phyloP scores from a whole-genome alignment of 2,113 vertebrate species.

The Anolis carolinensis region DNA sequence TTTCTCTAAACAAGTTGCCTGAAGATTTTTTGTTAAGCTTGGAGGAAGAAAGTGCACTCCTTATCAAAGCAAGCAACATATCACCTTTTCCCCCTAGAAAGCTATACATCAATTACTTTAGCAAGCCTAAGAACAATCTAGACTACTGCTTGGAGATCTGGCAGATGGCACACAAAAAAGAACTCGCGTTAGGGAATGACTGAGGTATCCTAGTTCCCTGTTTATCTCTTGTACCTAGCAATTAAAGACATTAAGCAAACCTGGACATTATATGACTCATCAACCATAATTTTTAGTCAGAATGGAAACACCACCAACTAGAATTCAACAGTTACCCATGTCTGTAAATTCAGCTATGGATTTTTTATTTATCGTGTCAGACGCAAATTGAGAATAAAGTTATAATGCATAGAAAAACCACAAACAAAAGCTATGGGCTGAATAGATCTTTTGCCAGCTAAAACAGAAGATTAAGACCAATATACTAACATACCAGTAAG shows the following conservation, averaged over 20 bases:
- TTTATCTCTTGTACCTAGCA: background rate
- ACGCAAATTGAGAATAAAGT: no score
- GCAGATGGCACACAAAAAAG: background rate
- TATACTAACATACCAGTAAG: background rate
- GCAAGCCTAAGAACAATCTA: background rate
- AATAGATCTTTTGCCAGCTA: no score
- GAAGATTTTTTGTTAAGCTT: background rate
- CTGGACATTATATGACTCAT: background rate
- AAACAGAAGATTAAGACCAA: no score
- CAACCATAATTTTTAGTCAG: background rate
- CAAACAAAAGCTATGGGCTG: no score
- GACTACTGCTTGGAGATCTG: background rate
- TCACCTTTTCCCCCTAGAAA: background rate
- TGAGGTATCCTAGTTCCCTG: no score
- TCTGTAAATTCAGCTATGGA: background rate
- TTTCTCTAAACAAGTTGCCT: background rate
- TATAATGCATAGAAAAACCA: no score
- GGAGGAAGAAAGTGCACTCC: background rate
- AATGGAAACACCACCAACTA: background rate
- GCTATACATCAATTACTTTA: background rate
- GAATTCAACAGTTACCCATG: background rate
- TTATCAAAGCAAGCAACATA: background rate
- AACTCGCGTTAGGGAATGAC: background rate
- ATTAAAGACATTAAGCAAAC: background rate
- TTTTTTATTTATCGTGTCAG: no score